Evolutionary conservation across 2,797 vertebrate species (phyloP).

Genomic region (Nannoperca australis): DNA sequence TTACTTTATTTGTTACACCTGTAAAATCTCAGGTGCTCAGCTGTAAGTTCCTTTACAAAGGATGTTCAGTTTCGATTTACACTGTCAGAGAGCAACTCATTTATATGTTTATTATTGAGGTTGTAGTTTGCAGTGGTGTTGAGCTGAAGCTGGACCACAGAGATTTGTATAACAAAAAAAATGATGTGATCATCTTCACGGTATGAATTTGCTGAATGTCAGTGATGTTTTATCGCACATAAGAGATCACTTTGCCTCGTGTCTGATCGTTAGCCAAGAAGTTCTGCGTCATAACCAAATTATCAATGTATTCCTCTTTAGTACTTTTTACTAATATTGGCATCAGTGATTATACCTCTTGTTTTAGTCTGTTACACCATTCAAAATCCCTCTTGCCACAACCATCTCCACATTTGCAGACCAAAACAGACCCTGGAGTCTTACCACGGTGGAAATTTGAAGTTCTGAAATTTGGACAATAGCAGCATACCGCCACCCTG

Average conservation of each 20-base stretch:
- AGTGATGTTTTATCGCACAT: background rate
- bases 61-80: background rate
- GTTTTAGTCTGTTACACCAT: background rate
- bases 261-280: background rate
- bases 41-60: background rate
- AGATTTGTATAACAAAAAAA: too few relatives aligned
- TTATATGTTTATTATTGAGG: background rate
- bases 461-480: background rate
- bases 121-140: background rate
- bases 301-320: background rate
- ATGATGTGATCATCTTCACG: too few relatives aligned
- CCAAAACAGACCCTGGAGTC: background rate
- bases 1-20: background rate
- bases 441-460: background rate
- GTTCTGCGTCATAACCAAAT: background rate
- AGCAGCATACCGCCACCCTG: background rate
- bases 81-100: background rate
- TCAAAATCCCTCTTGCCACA: background rate
- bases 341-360: background rate
- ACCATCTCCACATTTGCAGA: background rate
- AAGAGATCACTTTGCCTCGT: background rate
- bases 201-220: background rate
- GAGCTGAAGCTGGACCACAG: background rate
- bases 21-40: background rate
- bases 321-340: background rate